These are phyloP conservation scores for Andricus curvator DNA, from an alignment of 2,888 invertebrate genomes.

Conservation along the genomic window DNA sequence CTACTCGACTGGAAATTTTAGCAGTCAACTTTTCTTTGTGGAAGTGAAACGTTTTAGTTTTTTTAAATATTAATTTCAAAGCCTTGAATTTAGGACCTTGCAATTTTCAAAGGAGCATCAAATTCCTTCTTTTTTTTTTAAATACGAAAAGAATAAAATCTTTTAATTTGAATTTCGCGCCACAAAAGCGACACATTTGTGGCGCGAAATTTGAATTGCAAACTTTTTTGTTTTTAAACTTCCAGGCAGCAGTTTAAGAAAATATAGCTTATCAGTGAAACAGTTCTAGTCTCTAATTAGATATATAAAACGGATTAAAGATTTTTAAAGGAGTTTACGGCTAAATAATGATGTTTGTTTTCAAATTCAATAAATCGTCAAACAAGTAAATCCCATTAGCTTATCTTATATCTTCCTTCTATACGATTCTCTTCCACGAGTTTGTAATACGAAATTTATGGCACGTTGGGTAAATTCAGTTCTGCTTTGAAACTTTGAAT, in stretches of 20 bases:
- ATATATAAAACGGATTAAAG: background rate
- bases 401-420: slow-evolving; percentile 15
- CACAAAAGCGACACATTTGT: no score
- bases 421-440: slow-evolving; percentile 2
- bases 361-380: slow-evolving; percentile 1
- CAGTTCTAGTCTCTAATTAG: background rate
- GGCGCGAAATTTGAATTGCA: background rate
- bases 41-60: background rate
- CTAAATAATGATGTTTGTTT: background rate
- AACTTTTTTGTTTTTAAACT: background rate
- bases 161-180: no score
- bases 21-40: background rate
- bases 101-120: no score
- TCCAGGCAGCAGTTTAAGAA: fast-evolving
- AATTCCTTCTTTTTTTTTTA: no score
- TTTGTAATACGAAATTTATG: slow-evolving; percentile 38
- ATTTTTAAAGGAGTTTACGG: background rate
- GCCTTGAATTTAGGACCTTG: no score
- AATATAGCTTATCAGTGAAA: background rate
- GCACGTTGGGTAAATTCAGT: slow-evolving; percentile 37
- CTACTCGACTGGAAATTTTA: background rate
- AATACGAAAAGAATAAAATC: no score
- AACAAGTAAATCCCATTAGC: slow-evolving; percentile 8
- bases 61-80: no score
- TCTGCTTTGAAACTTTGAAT: slow-evolving; percentile 38